Percentiles rank a stretch among this genome's conserved stretches.
Evolutionary conservation across 2,113 vertebrate genomes (phyloP).

Genomic region (Phocoena phocoena): DNA sequence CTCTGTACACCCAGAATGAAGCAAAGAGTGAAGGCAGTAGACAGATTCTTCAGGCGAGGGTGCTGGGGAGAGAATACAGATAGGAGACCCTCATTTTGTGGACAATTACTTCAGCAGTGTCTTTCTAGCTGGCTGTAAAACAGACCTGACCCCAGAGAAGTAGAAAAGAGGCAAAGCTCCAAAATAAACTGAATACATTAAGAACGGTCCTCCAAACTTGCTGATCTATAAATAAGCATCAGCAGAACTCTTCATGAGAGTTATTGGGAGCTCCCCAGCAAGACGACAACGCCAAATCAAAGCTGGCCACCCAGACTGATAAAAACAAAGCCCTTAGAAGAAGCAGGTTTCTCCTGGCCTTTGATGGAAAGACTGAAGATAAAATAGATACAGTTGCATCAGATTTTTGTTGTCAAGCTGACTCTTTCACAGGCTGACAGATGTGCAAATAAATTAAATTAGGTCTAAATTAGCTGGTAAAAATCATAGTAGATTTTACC

Average conservation of each 20-base stretch:
- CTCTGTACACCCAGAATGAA: background rate
- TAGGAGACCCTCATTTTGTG: background rate
- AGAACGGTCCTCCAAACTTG: background rate
- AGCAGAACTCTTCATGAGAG: background rate
- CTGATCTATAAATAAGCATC: constrained; percentile 21
- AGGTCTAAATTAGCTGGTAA: constrained; percentile 2
- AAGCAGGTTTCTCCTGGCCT: background rate
- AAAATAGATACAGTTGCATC: background rate
- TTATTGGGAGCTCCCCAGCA: background rate
- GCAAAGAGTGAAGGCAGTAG: background rate
- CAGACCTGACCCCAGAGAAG: background rate
- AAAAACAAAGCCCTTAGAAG: constrained; percentile 1
- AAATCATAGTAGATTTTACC: constrained; percentile 28
- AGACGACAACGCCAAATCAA: background rate
- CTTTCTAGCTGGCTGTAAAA: background rate
- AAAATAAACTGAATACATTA: background rate
- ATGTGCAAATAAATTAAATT: constrained; percentile 49
- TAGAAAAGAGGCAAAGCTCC: background rate
- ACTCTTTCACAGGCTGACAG: constrained; percentile 19
- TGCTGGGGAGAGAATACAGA: background rate
- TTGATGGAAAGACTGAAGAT: background rate
- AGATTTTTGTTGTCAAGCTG: background rate
- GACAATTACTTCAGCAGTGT: background rate
- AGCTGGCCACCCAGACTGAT: background rate
- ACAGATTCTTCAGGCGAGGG: background rate